Percentiles rank a stretch among this genome's conserved stretches.
These are phyloP conservation scores for Aegithalos caudatus DNA, from an alignment of 2,113 vertebrate genomes.

Conservation along the genomic window DNA sequence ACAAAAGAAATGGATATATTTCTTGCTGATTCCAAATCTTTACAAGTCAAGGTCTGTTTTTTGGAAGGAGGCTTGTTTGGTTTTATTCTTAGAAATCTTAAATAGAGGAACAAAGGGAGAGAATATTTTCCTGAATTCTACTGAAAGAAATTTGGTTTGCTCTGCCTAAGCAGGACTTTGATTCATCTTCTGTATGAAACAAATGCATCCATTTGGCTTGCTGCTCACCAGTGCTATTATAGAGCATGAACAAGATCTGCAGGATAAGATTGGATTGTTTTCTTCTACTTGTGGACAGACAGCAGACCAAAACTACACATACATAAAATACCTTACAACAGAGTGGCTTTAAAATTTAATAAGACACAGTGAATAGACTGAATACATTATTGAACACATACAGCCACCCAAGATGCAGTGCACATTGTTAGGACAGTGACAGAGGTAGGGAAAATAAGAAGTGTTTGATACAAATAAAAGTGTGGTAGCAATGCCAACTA, in stretches of 20 bases:
- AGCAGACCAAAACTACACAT: neutral
- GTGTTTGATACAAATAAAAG: neutral
- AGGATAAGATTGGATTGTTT: neutral
- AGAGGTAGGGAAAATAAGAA: neutral
- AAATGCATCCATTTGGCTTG: neutral
- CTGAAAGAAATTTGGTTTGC: neutral
- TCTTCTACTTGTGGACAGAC: neutral
- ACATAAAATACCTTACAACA: neutral
- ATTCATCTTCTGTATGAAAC: neutral
- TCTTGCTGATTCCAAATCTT: neutral
- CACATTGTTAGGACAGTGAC: neutral
- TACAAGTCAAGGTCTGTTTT: neutral
- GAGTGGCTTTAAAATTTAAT: conserved; percentile 31
- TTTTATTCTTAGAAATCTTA: neutral
- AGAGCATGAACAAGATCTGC: neutral
- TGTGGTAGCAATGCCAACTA: neutral
- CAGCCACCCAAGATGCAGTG: neutral
- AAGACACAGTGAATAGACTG: neutral
- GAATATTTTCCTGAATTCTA: neutral
- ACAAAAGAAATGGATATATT: neutral
- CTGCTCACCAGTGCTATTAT: neutral
- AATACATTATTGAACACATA: neutral
- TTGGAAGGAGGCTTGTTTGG: neutral
- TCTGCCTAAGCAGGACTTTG: neutral
- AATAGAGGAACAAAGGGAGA: neutral